These are phyloP conservation scores for Dioctria rufipes DNA, from an alignment of 2,888 invertebrate species.

Conservation along the genomic window DNA sequence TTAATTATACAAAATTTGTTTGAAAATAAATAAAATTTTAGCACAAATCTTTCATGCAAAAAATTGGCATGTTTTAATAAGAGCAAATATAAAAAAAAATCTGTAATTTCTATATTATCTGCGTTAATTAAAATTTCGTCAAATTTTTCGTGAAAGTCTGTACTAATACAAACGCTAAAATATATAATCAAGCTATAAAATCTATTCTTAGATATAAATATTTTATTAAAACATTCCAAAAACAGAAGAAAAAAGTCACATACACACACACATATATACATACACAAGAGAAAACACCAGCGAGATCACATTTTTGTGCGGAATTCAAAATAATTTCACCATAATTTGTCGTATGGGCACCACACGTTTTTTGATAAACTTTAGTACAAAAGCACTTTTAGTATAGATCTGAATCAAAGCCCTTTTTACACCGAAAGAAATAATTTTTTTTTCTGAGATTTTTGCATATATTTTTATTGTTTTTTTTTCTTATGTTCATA, in stretches of 20 bases:
- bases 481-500: not conserved
- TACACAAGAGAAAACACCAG: not conserved
- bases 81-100: not conserved
- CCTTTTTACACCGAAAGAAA: constrained; percentile 6
- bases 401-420: not conserved
- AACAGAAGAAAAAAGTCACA: not conserved
- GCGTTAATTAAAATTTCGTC: too few species aligned
- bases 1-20: not conserved
- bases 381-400: constrained; percentile 18
- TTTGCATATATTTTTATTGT: constrained; percentile 6
- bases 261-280: not conserved
- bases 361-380: not conserved
- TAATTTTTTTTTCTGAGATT: constrained; percentile 26
- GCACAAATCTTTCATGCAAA: not conserved
- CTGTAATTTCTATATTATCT: too few species aligned
- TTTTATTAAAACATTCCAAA: constrained; percentile 41
- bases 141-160: too few species aligned
- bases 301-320: constrained; percentile 21
- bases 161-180: too few species aligned
- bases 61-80: constrained; percentile 46
- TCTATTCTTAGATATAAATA: not conserved
- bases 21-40: not conserved
- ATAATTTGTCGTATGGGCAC: constrained; percentile 32
- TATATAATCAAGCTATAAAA: not conserved
- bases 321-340: constrained; percentile 7